phyloP scores from a whole-genome alignment of 2,113 vertebrate genomes.

The Etheostoma cragini region DNA sequence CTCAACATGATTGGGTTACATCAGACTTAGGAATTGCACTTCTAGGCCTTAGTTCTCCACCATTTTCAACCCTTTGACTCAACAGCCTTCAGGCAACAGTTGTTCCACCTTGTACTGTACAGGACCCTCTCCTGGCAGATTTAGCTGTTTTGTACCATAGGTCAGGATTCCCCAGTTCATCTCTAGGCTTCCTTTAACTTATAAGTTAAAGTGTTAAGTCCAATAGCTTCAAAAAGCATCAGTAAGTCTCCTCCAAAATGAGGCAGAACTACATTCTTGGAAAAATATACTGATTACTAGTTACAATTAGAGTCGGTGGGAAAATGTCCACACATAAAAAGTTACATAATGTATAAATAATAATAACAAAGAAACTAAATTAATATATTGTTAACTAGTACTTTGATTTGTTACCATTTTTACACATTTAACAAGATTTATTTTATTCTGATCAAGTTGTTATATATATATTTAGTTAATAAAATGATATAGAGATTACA shows the following conservation, averaged over 20 bases:
- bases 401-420: background rate
- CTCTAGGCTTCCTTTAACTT: conserved; percentile 6
- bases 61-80: conserved; percentile 5
- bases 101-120: background rate
- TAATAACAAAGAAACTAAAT: background rate
- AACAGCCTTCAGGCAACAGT: background rate
- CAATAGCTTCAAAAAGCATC: background rate
- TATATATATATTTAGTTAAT: background rate
- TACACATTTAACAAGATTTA: background rate
- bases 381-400: too few relatives aligned
- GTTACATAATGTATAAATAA: background rate
- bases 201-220: conserved; percentile 24
- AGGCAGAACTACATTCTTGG: background rate
- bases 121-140: background rate
- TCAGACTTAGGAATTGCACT: background rate
- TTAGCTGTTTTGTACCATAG: background rate
- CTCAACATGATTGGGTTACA: background rate
- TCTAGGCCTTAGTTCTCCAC: background rate
- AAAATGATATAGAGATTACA: background rate
- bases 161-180: conserved; percentile 5
- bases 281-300: background rate
- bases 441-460: background rate
- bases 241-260: background rate
- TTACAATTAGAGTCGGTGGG: too few relatives aligned
- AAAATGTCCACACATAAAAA: background rate